Evolutionary conservation across 2,888 invertebrate species (phyloP).

Genomic region (Diabrotica balteata): DNA sequence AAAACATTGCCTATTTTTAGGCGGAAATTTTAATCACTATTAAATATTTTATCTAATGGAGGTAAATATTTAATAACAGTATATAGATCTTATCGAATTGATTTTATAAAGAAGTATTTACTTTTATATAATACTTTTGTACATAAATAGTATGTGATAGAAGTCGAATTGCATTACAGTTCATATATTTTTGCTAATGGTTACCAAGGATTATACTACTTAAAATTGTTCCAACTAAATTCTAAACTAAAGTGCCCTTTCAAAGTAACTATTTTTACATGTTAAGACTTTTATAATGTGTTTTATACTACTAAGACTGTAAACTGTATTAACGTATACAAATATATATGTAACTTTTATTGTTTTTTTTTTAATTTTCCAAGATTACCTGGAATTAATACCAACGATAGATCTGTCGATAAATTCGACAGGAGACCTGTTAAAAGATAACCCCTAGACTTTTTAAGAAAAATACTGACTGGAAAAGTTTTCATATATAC

Average conservation of each 20-base stretch:
- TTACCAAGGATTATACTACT: slow-evolving; percentile 16
- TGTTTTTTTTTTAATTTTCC: no score
- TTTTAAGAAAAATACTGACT: no score
- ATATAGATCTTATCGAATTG: slow-evolving; percentile 33
- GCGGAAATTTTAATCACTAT: slow-evolving; percentile 21
- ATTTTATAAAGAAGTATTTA: slow-evolving; percentile 31
- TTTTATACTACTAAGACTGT: slow-evolving; percentile 27
- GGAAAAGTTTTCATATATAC: no score
- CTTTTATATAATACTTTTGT: slow-evolving; percentile 36
- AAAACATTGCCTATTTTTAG: neutral
- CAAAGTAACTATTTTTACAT: slow-evolving; percentile 12
- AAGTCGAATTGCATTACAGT: slow-evolving; percentile 15
- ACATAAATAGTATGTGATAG: slow-evolving; percentile 36
- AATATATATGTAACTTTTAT: slow-evolving; percentile 5
- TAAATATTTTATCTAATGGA: slow-evolving; percentile 16
- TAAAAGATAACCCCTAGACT: no score
- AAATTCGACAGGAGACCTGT: no score
- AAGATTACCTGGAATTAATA: no score
- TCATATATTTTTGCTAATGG: slow-evolving; percentile 11
- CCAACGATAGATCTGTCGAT: no score
- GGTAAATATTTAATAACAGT: slow-evolving; percentile 26
- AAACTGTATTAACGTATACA: slow-evolving; percentile 25
- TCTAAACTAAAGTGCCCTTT: slow-evolving; percentile 19
- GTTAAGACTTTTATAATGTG: slow-evolving; percentile 18
- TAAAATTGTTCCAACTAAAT: slow-evolving; percentile 15